These are phyloP conservation scores for Clarias batrachus DNA, from an alignment of 2,113 vertebrate species.

Conservation along the genomic window DNA sequence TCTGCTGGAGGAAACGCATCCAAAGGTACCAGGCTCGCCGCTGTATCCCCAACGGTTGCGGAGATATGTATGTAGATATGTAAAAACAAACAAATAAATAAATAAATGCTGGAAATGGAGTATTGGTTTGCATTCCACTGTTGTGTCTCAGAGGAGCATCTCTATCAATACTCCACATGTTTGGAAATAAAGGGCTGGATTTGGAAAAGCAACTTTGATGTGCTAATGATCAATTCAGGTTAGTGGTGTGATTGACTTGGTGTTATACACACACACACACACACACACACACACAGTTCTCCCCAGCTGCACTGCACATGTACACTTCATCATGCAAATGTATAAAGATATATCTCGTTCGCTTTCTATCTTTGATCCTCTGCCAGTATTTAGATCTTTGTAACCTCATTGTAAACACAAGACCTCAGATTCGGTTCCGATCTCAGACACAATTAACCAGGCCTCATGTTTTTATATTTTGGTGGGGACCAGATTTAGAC, in stretches of 20 bases:
- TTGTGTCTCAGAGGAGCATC: constrained; percentile 66
- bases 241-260: constrained; percentile 75
- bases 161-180: constrained; percentile 76
- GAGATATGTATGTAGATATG: no score
- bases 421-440: constrained; percentile 75
- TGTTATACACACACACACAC: constrained; percentile 54
- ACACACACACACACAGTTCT: constrained; percentile 9
- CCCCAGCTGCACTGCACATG: background rate
- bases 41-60: no score
- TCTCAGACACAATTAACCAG: constrained; percentile 64
- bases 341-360: background rate
- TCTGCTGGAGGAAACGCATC: no score
- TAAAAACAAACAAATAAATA: background rate
- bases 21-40: no score
- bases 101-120: constrained; percentile 50
- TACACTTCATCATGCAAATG: background rate
- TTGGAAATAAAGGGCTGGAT: constrained; percentile 70
- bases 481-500: background rate
- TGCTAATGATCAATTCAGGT: constrained; percentile 74
- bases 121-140: constrained; percentile 69
- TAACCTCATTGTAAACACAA: constrained; percentile 72
- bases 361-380: constrained; percentile 66
- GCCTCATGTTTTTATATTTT: constrained; percentile 44
- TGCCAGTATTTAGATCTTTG: constrained; percentile 67
- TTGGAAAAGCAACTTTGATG: constrained; percentile 75